These are phyloP conservation scores for Clarias gariepinus DNA, from an alignment of 2,113 vertebrate species.

Conservation along the genomic window DNA sequence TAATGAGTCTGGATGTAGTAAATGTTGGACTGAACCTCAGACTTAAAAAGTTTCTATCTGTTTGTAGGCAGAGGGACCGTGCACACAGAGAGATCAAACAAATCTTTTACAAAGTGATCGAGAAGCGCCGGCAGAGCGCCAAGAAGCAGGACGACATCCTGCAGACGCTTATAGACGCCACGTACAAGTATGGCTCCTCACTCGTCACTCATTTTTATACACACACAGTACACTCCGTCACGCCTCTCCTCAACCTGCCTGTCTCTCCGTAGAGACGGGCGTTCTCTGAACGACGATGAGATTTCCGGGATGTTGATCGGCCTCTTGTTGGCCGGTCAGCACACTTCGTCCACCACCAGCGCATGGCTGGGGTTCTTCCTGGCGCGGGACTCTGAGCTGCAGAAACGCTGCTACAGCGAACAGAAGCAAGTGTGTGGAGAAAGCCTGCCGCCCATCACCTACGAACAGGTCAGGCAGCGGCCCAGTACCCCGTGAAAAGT, in stretches of 20 bases:
- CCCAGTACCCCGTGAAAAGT: not conserved
- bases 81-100: constrained; percentile 91
- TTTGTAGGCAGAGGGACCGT: constrained; percentile 82
- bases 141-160: constrained; percentile 87
- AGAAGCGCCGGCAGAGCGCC: constrained; percentile 82
- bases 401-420: constrained; percentile 86
- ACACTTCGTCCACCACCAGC: constrained; percentile 96
- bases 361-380: constrained; percentile 96
- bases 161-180: constrained; percentile 91
- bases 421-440: constrained; percentile 87
- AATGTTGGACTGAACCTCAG: not conserved
- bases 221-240: not conserved
- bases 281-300: constrained; percentile 78
- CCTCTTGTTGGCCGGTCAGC: constrained; percentile 91
- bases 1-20: not conserved
- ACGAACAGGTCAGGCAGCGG: constrained; percentile 80
- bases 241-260: not conserved
- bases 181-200: constrained; percentile 84
- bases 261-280: constrained; percentile 77
- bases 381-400: constrained; percentile 79
- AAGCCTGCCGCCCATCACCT: constrained; percentile 77
- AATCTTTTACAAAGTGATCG: constrained; percentile 90
- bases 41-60: not conserved
- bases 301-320: constrained; percentile 92
- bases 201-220: not conserved